Percentiles rank a stretch among this genome's conserved stretches.
phyloP scores from a whole-genome alignment of 2,888 invertebrate genomes.

The Deilephila porcellus region DNA sequence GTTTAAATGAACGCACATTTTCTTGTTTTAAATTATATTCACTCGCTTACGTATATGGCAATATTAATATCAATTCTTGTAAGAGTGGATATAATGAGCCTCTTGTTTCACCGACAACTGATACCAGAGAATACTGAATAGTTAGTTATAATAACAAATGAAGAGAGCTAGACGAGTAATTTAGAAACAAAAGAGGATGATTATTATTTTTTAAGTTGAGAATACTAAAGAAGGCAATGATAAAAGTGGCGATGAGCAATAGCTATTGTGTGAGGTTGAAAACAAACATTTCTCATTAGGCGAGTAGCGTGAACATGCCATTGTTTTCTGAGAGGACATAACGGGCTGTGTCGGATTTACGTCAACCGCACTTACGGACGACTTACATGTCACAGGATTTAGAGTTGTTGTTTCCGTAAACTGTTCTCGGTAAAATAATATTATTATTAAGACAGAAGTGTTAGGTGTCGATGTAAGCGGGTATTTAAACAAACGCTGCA shows the following conservation, averaged over 20 bases:
- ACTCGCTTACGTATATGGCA: background rate
- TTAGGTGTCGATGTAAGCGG: background rate
- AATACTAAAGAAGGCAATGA: constrained; percentile 39
- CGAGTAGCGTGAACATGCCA: constrained; percentile 75
- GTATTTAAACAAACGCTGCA: too few relatives aligned
- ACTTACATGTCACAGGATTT: constrained; percentile 48
- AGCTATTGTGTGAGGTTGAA: constrained; percentile 75
- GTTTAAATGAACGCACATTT: constrained; percentile 45
- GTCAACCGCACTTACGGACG: constrained; percentile 68
- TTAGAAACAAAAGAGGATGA: constrained; percentile 36
- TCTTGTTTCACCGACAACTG: background rate
- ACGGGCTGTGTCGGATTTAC: constrained; percentile 80
- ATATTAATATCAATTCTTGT: constrained; percentile 8
- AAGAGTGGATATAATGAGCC: background rate
- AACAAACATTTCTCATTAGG: constrained; percentile 83
- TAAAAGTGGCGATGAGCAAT: constrained; percentile 50
- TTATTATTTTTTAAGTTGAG: constrained; percentile 61
- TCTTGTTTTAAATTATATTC: constrained; percentile 30
- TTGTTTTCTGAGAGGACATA: constrained; percentile 80
- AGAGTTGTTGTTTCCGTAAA: constrained; percentile 48
- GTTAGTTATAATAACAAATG: constrained; percentile 28
- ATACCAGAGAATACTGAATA: background rate
- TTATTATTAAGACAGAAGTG: background rate
- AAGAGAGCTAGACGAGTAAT: constrained; percentile 33
- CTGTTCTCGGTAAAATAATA: background rate